phyloP scores from a whole-genome alignment of 2,113 vertebrate species.

The Gracilinanus agilis region DNA sequence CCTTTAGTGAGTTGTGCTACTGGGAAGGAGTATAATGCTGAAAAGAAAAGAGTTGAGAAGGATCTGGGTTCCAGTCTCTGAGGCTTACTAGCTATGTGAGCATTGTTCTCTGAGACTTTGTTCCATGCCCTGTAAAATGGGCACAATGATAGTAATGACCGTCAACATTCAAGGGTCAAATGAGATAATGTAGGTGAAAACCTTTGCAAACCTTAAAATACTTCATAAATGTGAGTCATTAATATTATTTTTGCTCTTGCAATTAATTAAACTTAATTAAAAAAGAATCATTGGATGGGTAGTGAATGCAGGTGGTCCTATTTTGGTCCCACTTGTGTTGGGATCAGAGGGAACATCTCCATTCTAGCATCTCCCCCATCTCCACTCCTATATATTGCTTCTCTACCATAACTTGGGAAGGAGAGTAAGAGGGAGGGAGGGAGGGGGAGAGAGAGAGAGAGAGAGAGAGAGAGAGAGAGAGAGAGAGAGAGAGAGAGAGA shows the following conservation, averaged over 20 bases:
- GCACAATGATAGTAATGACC: neutral
- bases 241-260: neutral
- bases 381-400: neutral
- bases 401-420: neutral
- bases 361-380: neutral
- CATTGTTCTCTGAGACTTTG: neutral
- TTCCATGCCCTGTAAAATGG: neutral
- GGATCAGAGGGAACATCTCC: neutral
- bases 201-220: neutral
- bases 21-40: neutral
- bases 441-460: too few relatives aligned
- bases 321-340: neutral
- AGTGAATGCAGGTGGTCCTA: neutral
- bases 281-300: neutral
- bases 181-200: neutral
- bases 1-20: neutral
- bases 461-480: too few relatives aligned
- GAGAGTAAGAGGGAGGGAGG: too few relatives aligned
- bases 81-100: neutral
- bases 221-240: neutral
- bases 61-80: neutral
- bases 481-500: too few relatives aligned
- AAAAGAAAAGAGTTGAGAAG: neutral
- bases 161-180: neutral
- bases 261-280: neutral